Conservation (phyloP, 1,140 invertebrate genomes). For the Bombus soroeensis region DNA sequence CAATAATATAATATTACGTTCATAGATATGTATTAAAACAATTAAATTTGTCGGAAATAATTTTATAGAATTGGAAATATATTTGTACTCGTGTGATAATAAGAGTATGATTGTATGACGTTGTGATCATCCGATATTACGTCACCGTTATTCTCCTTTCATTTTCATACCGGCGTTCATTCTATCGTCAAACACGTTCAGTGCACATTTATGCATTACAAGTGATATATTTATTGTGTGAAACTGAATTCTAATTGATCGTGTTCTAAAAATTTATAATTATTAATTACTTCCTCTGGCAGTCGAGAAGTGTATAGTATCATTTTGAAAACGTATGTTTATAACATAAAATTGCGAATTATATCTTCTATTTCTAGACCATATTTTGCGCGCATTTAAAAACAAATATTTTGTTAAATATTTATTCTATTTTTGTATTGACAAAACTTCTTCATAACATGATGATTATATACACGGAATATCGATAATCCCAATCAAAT, state of each 20-base stretch:
- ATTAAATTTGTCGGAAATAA: neutral
- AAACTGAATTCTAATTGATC: conserved; percentile 3
- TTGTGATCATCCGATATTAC: conserved; percentile 74
- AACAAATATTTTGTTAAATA: neutral
- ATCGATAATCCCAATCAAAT: neutral
- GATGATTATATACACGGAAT: neutral
- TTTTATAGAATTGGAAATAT: neutral
- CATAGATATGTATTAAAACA: too few relatives aligned
- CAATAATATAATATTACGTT: neutral
- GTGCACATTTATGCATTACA: conserved; percentile 17
- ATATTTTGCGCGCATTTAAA: conserved; percentile 2
- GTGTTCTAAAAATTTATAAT: neutral
- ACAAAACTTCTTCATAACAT: neutral
- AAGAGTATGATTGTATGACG: conserved; percentile 36
- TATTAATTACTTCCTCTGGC: neutral
- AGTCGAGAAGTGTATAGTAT: neutral
- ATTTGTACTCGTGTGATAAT: conserved; percentile 27
- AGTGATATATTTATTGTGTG: conserved; percentile 2
- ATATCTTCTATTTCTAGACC: neutral
- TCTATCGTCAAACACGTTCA: conserved; percentile 5
- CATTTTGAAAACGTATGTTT: conserved; percentile 28
- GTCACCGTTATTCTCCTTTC: conserved; percentile 56
- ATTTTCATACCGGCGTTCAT: conserved; percentile 13
- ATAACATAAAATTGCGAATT: neutral
- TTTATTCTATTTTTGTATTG: neutral